Evolutionary conservation across 2,113 vertebrate species (phyloP).

Genomic region (Thinocorus orbignyianus): DNA sequence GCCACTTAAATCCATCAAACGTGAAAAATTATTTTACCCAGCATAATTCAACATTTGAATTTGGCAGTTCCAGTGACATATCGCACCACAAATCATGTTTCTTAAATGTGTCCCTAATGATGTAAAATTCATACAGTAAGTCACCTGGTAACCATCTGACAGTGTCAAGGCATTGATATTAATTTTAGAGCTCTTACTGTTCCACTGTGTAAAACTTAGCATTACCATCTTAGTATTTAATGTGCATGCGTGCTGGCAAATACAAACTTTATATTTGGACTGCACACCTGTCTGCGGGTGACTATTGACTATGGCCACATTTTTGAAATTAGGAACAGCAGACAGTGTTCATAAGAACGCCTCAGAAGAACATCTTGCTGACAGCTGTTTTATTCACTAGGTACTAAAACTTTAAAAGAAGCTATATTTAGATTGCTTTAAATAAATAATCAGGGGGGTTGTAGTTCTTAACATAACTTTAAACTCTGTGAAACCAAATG

Average conservation of each 20-base stretch:
- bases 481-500: not conserved
- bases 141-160: conserved; percentile 30
- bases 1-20: not conserved
- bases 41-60: not conserved
- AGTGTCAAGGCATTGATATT: not conserved
- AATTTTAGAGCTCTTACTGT: not conserved
- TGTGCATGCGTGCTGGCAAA: not conserved
- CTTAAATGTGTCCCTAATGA: not conserved
- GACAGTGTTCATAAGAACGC: not conserved
- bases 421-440: conserved; percentile 51
- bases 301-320: not conserved
- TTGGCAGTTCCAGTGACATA: not conserved
- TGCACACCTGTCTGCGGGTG: conserved; percentile 33
- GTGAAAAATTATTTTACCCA: not conserved
- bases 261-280: conserved; percentile 18
- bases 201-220: not conserved
- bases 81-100: not conserved
- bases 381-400: conserved; percentile 49
- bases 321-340: conserved; percentile 40
- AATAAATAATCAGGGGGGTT: not conserved
- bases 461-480: conserved; percentile 1
- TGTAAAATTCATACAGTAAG: not conserved
- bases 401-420: conserved; percentile 28
- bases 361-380: conserved; percentile 50
- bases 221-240: not conserved